Evolutionary conservation across 1,140 invertebrate species (phyloP).

Genomic region (Cydia fagiglandana): DNA sequence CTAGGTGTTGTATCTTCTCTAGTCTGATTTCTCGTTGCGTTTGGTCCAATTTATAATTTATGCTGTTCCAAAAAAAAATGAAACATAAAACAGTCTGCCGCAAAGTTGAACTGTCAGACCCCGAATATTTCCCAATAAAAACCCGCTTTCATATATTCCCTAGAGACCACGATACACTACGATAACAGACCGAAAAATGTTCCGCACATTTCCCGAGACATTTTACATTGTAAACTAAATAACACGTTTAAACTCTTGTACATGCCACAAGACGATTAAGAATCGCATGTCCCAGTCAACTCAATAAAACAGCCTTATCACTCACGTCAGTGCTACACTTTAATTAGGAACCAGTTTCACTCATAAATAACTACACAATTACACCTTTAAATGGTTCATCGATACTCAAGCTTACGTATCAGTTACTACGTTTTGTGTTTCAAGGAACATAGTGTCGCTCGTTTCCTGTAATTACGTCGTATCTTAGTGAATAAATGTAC

Average conservation of each 20-base stretch:
- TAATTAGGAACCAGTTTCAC: conserved; percentile 14
- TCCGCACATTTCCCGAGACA: neutral
- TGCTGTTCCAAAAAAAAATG: too few relatives aligned
- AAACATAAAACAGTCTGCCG: too few relatives aligned
- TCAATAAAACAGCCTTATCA: conserved; percentile 18
- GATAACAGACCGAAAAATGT: neutral
- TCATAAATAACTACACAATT: conserved; percentile 16
- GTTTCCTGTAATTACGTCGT: conserved; percentile 2
- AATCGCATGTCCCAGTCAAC: neutral
- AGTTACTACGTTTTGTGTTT: neutral
- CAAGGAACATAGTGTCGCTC: neutral
- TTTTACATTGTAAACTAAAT: conserved; percentile 15
- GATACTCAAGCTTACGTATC: neutral
- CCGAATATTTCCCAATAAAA: too few relatives aligned
- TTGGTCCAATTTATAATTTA: too few relatives aligned
- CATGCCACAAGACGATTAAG: conserved; percentile 19
- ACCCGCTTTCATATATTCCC: neutral
- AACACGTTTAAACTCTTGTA: conserved; percentile 10
- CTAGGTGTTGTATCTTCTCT: too few relatives aligned
- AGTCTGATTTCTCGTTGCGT: too few relatives aligned
- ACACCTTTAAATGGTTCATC: conserved; percentile 3
- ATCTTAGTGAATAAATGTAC: neutral
- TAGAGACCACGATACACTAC: neutral
- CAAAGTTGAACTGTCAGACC: too few relatives aligned
- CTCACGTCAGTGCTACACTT: conserved; percentile 8